phyloP scores from a whole-genome alignment of 1,140 invertebrate species.

The Rhyzopertha dominica region DNA sequence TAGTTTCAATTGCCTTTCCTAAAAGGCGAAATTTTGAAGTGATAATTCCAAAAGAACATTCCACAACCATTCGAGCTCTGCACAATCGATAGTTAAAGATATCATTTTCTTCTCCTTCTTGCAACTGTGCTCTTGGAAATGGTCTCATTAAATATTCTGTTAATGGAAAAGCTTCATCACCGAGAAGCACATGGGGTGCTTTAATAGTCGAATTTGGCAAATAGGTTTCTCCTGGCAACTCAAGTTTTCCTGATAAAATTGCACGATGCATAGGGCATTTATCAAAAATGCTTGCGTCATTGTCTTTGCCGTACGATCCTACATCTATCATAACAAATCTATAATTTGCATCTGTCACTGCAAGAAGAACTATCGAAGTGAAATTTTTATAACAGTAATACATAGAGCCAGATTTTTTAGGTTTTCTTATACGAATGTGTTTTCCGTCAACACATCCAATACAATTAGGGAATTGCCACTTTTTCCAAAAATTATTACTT shows the following conservation, averaged over 20 bases:
- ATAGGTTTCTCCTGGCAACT: constrained; percentile 9
- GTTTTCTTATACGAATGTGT: constrained; percentile 14
- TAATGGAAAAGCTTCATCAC: constrained; percentile 47
- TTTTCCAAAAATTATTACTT: neutral
- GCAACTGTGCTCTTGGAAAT: constrained; percentile 28
- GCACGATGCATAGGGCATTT: too few relatives aligned
- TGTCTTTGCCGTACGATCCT: constrained; percentile 21
- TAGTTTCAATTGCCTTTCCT: constrained; percentile 20
- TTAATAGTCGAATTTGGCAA: constrained; percentile 11
- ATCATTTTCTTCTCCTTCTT: constrained; percentile 21
- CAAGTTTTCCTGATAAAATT: too few relatives aligned
- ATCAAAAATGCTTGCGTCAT: constrained; percentile 15
- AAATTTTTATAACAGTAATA: constrained; percentile 15
- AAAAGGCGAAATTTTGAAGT: constrained; percentile 25
- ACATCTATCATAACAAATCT: constrained; percentile 19
- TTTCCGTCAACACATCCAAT: too few relatives aligned
- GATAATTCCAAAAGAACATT: constrained; percentile 49
- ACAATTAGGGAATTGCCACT: too few relatives aligned
- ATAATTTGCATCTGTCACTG: constrained; percentile 20
- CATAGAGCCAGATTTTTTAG: constrained; percentile 16
- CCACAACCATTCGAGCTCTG: constrained; percentile 40
- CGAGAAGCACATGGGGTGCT: constrained; percentile 26
- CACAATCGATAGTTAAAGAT: constrained; percentile 47
- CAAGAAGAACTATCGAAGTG: constrained; percentile 10
- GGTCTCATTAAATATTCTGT: constrained; percentile 43